Conservation (phyloP, 2,888 invertebrate genomes). For the Scrobipalpa atriplicella region DNA sequence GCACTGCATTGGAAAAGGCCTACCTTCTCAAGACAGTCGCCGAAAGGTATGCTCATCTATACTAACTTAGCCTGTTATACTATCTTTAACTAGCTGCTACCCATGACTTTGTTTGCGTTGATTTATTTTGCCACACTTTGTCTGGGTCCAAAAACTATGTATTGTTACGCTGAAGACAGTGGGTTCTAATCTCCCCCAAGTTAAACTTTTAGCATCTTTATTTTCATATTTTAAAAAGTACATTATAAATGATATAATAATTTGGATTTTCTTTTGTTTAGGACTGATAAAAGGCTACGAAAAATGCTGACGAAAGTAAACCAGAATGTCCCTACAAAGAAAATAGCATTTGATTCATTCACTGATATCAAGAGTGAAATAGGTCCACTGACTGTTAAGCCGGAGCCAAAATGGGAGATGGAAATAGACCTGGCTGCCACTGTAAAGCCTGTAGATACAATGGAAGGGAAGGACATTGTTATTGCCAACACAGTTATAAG, state of each 20-base stretch:
- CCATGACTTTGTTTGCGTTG: no score
- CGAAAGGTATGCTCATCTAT: constrained; percentile 59
- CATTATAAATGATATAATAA: constrained; percentile 9
- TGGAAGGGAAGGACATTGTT: constrained; percentile 67
- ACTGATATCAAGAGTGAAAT: constrained; percentile 78
- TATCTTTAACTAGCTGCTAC: no score
- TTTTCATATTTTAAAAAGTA: constrained; percentile 2
- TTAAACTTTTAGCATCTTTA: not conserved
- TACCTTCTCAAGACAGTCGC: constrained; percentile 76
- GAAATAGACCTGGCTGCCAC: constrained; percentile 62
- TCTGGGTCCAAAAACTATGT: no score
- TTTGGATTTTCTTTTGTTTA: constrained; percentile 39
- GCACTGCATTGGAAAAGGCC: constrained; percentile 72
- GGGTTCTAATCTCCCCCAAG: no score
- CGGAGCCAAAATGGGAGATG: constrained; percentile 76
- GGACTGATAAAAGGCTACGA: constrained; percentile 70
- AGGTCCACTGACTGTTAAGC: constrained; percentile 64
- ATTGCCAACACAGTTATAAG: constrained; percentile 76
- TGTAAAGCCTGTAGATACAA: constrained; percentile 53
- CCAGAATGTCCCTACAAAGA: constrained; percentile 64
- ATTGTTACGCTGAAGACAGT: no score
- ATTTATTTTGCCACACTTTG: no score
- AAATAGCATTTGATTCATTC: constrained; percentile 75
- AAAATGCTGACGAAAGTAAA: constrained; percentile 56
- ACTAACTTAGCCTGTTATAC: not conserved